Evolutionary conservation across 2,113 vertebrate species (phyloP), one percentile per base, ranked within the genome.

Genomic region (Pelmatolapia mariae): DNA sequence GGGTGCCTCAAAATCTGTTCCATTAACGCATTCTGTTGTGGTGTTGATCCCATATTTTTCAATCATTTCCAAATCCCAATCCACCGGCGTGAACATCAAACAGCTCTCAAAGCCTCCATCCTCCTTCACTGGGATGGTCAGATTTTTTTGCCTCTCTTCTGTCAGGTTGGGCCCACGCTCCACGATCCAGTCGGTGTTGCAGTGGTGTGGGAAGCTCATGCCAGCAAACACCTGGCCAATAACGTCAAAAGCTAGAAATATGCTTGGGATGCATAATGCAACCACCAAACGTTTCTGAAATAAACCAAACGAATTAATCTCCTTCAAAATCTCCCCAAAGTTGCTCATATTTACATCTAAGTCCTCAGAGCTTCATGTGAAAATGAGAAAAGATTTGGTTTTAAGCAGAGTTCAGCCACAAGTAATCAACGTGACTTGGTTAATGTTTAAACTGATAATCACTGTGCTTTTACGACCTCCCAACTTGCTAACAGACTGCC

Each of bases 201-300:
- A 99, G 94, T 96, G 83, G 76, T 98, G 96, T 0, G 96, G 89
- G 53, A 97, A 96, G 0, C 50, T 19, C 1, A 93, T 12, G 3
- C 95, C 96, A 83, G 96, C 96, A 38, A 98, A 99, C 15, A 98
- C 92, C 38, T 98, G 98, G 4, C 90, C 57, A 3, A 98, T 98
- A 83, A 98, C 91, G 71, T 97, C 97, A 61, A 97, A 98, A 4
- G 96, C 86, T 1, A 80, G 12, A 89, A 95, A 92, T 90, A 96
- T 18, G 82, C 90, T 57, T 93, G 96, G 95, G 38, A 97, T 12
- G 47, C 95, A 88, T 8, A 97, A 82, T 2, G 95, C 63, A 18
- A 97, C 73, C 53, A 97, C 85, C 78, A 98, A 66, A 52, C 92
- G 84, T 53, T 96, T 94, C 94, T 99, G 98, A 82, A 98, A 98